Base-by-base conservation (phyloP, 2,797 vertebrate species). In the Paramormyrops hopkinsi region DNA sequence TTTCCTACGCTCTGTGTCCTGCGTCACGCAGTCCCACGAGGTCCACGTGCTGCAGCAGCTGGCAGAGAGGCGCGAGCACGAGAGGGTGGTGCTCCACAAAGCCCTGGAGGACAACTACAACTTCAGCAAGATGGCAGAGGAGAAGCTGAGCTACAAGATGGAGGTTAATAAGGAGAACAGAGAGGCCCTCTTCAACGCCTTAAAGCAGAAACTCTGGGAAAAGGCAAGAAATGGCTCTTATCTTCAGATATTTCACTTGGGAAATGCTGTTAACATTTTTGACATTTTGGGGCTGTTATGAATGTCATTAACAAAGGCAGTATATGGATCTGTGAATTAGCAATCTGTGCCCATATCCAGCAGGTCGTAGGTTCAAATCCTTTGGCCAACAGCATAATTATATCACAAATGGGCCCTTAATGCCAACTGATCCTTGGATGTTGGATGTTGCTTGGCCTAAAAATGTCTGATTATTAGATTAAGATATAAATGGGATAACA, bases 101-200 rank as follows among this genome's bases (percentile, higher is more conserved):
- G 97, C 96, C 0, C 95, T 97, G 90, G 96, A 97, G 93, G 97
- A 97, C 91, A 98, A 96, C 94, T 96, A 96, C 93, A 96, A 97
- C 94, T 98, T 98, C 94, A 98, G 97, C 95, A 96, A 95, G 93
- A 94, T 95, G 95, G 96, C 97, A 0, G 97, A 97, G 94, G 96
- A 97, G 95, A 97, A 97, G 92, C 97, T 98, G 91, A 96, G 96
- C 94, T 95, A 97, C 92, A 98, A 98, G 95, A 98, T 97, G 97
- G 97, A 97, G 93, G 94, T 96, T 92, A 97, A 94, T 95, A 95
- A 94, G 93, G 97, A 97, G 95, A 98, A 97, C 91, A 96, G 97
- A 0, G 96, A 97, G 92, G 97, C 97, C 88, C 96, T 96, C 9
- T 94, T 98, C 0, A 96, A 96, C 0, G 97, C 97, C 7, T 94